These are phyloP conservation scores for Drosophila pruinosa DNA, from an alignment of 1,140 invertebrate genomes.

Conservation along the genomic window DNA sequence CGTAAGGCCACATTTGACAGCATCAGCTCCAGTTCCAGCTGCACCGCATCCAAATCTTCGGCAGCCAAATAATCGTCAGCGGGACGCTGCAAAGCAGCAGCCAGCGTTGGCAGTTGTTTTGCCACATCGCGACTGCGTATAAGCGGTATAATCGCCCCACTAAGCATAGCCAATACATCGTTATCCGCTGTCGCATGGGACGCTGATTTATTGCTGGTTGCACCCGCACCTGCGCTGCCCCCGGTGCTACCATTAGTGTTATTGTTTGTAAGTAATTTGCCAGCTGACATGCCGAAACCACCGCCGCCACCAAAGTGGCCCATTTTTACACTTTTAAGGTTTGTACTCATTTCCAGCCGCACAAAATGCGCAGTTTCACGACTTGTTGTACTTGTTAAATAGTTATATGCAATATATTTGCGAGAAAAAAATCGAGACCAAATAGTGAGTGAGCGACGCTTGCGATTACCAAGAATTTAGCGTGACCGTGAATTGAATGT, in stretches of 20 bases:
- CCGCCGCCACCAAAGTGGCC: constrained; percentile 53
- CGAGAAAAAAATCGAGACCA: constrained; percentile 18
- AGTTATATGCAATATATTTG: constrained; percentile 31
- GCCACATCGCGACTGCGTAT: constrained; percentile 83
- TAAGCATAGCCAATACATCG: constrained; percentile 44
- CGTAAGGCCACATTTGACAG: constrained; percentile 91
- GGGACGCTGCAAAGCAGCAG: constrained; percentile 85
- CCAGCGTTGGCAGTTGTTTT: constrained; percentile 84
- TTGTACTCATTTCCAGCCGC: constrained; percentile 54
- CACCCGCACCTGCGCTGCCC: neutral
- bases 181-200: constrained; percentile 18
- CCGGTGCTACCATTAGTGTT: constrained; percentile 18
- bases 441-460: constrained; percentile 11
- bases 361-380: constrained; percentile 9
- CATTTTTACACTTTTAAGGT: constrained; percentile 61
- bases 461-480: constrained; percentile 10
- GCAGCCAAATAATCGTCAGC: constrained; percentile 87
- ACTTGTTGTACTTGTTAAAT: constrained; percentile 25
- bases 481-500: neutral
- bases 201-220: constrained; percentile 27
- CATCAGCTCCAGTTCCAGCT: constrained; percentile 94
- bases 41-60: constrained; percentile 93
- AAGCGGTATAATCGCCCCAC: constrained; percentile 81
- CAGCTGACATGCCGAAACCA: constrained; percentile 54
- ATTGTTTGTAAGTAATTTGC: constrained; percentile 54